Evolutionary conservation across 2,888 invertebrate species (phyloP).

Genomic region (Cataglyphis livida): DNA sequence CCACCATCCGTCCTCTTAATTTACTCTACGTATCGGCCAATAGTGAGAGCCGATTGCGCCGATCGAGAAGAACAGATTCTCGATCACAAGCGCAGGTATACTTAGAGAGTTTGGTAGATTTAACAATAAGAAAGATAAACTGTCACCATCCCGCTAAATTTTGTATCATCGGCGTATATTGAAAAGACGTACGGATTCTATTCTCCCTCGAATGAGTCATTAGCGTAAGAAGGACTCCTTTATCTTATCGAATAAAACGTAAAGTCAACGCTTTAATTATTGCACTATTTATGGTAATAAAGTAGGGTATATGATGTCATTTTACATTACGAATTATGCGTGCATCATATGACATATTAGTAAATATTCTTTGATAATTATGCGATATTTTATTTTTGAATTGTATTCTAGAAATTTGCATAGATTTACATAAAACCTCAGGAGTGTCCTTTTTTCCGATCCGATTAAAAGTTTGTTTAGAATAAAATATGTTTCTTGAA

Average conservation of each 20-base stretch:
- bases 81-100: slow-evolving; percentile 8
- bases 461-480: neutral
- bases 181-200: neutral
- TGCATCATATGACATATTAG: neutral
- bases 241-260: slow-evolving; percentile 23
- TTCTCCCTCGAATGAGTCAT: slow-evolving; percentile 19
- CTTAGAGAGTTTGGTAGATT: slow-evolving; percentile 8
- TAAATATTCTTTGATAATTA: neutral
- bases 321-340: neutral
- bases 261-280: slow-evolving; percentile 19
- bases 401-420: slow-evolving; percentile 17
- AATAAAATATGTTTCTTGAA: neutral
- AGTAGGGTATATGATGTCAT: slow-evolving; percentile 9
- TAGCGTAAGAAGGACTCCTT: slow-evolving; percentile 6
- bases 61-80: slow-evolving; percentile 44
- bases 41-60: slow-evolving; percentile 44
- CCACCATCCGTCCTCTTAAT: slow-evolving; percentile 70
- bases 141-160: slow-evolving; percentile 35
- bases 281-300: neutral
- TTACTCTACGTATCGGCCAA: slow-evolving; percentile 57
- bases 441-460: neutral
- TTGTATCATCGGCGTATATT: slow-evolving; percentile 15
- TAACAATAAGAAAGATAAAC: neutral
- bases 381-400: slow-evolving; percentile 12
- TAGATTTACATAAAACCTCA: neutral